Evolutionary conservation across 2,797 vertebrate species (phyloP).

Genomic region (Nyctalus aviator): DNA sequence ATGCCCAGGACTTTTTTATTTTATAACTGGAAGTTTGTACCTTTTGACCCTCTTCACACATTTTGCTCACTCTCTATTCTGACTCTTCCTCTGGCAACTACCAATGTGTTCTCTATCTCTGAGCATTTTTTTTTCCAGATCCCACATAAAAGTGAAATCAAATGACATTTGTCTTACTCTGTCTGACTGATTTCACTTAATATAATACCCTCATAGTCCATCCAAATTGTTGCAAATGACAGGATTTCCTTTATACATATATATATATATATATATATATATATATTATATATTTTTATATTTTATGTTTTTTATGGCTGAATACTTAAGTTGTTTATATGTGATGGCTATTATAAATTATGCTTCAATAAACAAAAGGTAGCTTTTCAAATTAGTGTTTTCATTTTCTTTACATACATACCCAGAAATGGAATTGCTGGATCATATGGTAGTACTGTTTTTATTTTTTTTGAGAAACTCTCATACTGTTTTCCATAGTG

Average conservation of each 20-base stretch:
- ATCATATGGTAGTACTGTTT: background rate
- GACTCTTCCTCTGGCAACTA: background rate
- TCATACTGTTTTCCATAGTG: background rate
- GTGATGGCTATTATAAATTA: background rate
- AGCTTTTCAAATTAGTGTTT: background rate
- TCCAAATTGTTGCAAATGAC: background rate
- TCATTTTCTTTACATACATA: background rate
- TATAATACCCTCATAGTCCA: background rate
- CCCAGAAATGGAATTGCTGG: background rate
- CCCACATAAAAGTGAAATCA: background rate
- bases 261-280: background rate
- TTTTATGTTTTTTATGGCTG: too few species aligned
- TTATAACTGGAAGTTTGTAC: background rate
- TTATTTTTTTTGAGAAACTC: background rate
- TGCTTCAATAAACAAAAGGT: background rate
- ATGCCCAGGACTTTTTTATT: background rate
- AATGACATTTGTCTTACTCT: background rate
- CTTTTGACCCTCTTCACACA: background rate
- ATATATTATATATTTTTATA: too few species aligned
- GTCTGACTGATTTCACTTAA: background rate
- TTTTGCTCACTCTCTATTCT: background rate
- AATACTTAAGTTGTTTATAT: background rate
- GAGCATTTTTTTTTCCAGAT: background rate
- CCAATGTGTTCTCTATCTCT: background rate
- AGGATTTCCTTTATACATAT: background rate